Evolutionary conservation across 2,113 vertebrate species (phyloP).

Genomic region (Coryphaenoides rupestris): DNA sequence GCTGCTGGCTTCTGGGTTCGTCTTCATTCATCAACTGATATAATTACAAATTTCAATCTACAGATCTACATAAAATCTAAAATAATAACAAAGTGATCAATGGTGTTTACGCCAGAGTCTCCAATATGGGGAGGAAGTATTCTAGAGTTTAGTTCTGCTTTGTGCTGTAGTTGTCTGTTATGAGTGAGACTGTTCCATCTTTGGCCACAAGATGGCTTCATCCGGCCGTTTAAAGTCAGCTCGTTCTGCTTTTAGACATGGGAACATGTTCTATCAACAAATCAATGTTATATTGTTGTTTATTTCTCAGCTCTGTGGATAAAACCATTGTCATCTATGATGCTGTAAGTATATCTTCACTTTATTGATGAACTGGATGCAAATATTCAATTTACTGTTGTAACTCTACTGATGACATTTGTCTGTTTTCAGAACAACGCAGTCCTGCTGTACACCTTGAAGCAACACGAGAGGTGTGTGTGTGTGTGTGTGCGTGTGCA

Average conservation of each 20-base stretch:
- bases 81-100: too few relatives aligned
- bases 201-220: not conserved
- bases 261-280: not conserved
- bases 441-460: conserved; percentile 80
- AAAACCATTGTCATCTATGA: conserved; percentile 86
- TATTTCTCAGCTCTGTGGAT: conserved; percentile 86
- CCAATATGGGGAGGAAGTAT: too few relatives aligned
- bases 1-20: conserved; percentile 86
- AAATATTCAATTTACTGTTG: not conserved
- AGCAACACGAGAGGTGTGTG: conserved; percentile 84
- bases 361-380: not conserved
- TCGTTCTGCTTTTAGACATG: not conserved
- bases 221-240: not conserved
- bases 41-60: too few relatives aligned
- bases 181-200: too few relatives aligned
- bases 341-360: conserved; percentile 79
- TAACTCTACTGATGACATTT: not conserved
- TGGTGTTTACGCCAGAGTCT: too few relatives aligned
- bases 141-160: too few relatives aligned
- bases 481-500: too few relatives aligned
- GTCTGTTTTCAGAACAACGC: conserved; percentile 76
- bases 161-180: too few relatives aligned
- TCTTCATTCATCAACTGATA: too few relatives aligned
- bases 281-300: not conserved
- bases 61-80: too few relatives aligned